Percentiles rank a stretch among this genome's conserved stretches.
Evolutionary conservation across 30 jellyfish, hydroid and myxozoan genomes (phyloP).

Genomic region (Nemopilema nomurai): DNA sequence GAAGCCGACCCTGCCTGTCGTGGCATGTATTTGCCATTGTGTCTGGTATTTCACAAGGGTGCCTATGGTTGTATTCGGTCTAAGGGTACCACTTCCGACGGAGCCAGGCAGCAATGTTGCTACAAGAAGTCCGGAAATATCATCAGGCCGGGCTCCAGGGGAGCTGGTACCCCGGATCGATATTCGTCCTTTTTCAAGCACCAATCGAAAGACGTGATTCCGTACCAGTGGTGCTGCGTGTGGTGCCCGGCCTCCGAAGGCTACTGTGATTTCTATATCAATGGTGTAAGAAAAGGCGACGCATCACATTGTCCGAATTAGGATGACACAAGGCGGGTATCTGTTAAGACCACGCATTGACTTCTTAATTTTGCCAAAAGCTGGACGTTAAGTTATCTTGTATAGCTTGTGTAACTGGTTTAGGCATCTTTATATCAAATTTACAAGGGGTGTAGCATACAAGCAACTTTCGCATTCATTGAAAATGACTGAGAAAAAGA

Average conservation of each 20-base stretch:
- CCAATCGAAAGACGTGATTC: neutral
- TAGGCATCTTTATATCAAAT: no score
- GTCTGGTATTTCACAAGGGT: conserved; percentile 21
- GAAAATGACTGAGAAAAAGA: no score
- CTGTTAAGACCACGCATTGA: no score
- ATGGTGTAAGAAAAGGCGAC: conserved; percentile 33
- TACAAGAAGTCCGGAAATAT: conserved; percentile 19
- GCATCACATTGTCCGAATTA: conserved; percentile 9
- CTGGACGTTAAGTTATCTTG: no score
- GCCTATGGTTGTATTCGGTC: conserved; percentile 53
- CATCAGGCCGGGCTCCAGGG: conserved; percentile 21
- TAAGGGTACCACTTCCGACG: conserved; percentile 12
- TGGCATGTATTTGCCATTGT: conserved; percentile 15
- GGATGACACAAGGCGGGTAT: no score
- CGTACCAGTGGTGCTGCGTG: conserved; percentile 31
- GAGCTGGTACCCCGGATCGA: conserved; percentile 53
- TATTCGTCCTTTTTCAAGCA: neutral
- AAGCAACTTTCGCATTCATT: no score
- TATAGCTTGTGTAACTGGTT: no score
- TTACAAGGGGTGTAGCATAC: no score
- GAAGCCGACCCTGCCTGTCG: conserved; percentile 26
- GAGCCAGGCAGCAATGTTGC: conserved; percentile 60
- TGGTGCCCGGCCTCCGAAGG: neutral
- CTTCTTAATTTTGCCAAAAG: no score
- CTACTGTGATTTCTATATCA: conserved; percentile 20